A percentile compares a stretch with the other conserved stretches of the same genome.
Conservation (phyloP, 92 coral and sea anemone species). For the Bergia puertoricense region DNA sequence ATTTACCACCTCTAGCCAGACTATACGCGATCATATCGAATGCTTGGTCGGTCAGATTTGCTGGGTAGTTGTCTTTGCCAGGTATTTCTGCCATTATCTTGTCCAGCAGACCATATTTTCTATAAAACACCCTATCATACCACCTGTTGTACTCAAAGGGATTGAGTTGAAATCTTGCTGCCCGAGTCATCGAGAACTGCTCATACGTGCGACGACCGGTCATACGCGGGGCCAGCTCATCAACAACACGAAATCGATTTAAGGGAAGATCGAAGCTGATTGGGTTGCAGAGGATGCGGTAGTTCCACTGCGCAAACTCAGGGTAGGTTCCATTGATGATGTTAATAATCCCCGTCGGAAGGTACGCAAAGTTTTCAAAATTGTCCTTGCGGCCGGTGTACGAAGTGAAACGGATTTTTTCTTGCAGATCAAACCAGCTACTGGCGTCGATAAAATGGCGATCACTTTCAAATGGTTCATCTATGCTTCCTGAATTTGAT, state of each 20-base stretch:
- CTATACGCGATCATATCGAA: constrained; percentile 65
- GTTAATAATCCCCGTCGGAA: constrained; percentile 84
- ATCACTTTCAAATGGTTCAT: constrained; percentile 94
- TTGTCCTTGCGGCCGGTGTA: constrained; percentile 94
- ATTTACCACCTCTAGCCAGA: constrained; percentile 52
- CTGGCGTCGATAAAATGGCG: constrained; percentile 89
- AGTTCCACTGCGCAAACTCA: constrained; percentile 85
- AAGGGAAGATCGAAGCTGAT: constrained; percentile 62
- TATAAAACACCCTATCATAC: constrained; percentile 33
- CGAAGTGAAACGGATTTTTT: constrained; percentile 92
- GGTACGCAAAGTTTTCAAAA: constrained; percentile 87
- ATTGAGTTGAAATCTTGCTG: constrained; percentile 71
- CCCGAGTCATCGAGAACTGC: constrained; percentile 53
- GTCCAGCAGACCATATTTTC: constrained; percentile 39
- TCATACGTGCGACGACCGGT: constrained; percentile 41
- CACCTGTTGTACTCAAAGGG: constrained; percentile 60
- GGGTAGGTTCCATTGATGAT: constrained; percentile 79
- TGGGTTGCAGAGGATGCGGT: constrained; percentile 75
- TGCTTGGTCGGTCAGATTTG: constrained; percentile 77
- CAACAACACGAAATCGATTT: constrained; percentile 67
- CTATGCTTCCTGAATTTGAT: constrained; percentile 62
- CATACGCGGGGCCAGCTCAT: constrained; percentile 62
- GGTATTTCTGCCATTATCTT: constrained; percentile 64
- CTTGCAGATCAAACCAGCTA: constrained; percentile 90
- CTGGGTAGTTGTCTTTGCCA: constrained; percentile 88